Conservation (phyloP, 2,797 vertebrate species). For the Melanotaenia nigrans region DNA sequence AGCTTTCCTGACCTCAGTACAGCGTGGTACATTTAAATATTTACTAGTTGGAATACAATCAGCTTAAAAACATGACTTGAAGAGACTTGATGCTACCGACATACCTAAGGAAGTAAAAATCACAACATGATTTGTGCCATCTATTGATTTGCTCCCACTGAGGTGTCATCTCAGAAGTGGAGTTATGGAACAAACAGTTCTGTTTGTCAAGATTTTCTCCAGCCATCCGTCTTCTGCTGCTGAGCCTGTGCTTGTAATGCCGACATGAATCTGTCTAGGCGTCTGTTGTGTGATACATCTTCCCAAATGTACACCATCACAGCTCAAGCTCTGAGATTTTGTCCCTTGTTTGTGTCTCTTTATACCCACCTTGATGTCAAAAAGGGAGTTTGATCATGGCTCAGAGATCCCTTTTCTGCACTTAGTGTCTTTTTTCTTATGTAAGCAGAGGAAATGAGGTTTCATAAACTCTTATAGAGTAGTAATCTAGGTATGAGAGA, state of each 20-base stretch:
- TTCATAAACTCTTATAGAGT: conserved; percentile 18
- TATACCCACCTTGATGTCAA: conserved; percentile 20
- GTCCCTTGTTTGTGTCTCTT: conserved; percentile 15
- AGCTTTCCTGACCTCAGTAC: conserved; percentile 10
- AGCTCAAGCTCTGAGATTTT: conserved; percentile 2
- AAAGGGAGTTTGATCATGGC: conserved; percentile 19
- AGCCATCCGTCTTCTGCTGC: conserved; percentile 38
- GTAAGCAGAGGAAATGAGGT: conserved; percentile 45
- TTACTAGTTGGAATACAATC: not conserved
- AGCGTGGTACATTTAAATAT: not conserved
- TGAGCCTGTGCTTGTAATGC: conserved; percentile 34
- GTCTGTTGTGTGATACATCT: conserved; percentile 35
- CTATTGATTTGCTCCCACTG: conserved; percentile 34
- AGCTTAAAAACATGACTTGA: not conserved
- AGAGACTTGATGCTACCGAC: not conserved
- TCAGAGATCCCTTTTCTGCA: conserved; percentile 15
- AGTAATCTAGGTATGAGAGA: conserved; percentile 32
- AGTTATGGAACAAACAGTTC: conserved; percentile 53
- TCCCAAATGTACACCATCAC: conserved; percentile 14
- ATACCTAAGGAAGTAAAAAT: conserved; percentile 1
- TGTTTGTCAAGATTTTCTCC: conserved; percentile 41
- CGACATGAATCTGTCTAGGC: conserved; percentile 64
- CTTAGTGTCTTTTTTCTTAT: conserved; percentile 14
- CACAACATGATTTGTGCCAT: conserved; percentile 1
- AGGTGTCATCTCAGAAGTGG: conserved; percentile 34